Evolutionary conservation across 2,113 vertebrate species (phyloP), one percentile per base, ranked within the genome.

Genomic region (Dendropsophus ebraccatus): DNA sequence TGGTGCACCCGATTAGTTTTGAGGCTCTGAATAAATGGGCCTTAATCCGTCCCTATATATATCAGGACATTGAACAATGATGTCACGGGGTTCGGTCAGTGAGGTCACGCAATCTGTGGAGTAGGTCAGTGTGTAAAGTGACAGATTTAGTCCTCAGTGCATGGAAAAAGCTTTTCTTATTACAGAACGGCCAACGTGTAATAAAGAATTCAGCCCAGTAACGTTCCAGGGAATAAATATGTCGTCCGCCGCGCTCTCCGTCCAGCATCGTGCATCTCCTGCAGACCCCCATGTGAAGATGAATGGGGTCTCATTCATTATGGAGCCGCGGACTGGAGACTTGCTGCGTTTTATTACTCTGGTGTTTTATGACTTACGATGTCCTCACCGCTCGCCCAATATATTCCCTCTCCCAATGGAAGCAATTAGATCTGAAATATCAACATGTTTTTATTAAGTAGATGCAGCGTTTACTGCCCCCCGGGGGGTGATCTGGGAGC

Each of bases 371-470:
- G 90, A 92, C 82, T 92, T 93, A 89, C 21, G 65, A 89, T 72
- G 87, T 89, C 54, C 52, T 85, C 65, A 90, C 65, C 8, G 88
- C 89, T 87, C 45, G 28, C 74, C 65, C 88, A 67, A 90, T 90
- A 74, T 74, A 70, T 91, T 93, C 92, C 92, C 77, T 89, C 90
- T 92, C 92, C 91, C 92, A 0, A 58, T 91, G 91, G 90, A 94
- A 93, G 91, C 90, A 94, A 95, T 94, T 94, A 94, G 85, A 86
- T 83, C 83, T 88, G 87, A 92, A 92, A 91, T 83, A 93, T 91
- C 90, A 92, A 88, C 78, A 87, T 86, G 88, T 90, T 92, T 91
- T 92, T 94, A 91, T 92, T 91, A 91, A 92, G 88, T 84, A 91
- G 84, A 85, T 2, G 2, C 82, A 56, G 47, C 79, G 88, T 91